Base-by-base conservation (phyloP, 2,113 vertebrate genomes). In the Petrocephalus zakoni region DNA sequence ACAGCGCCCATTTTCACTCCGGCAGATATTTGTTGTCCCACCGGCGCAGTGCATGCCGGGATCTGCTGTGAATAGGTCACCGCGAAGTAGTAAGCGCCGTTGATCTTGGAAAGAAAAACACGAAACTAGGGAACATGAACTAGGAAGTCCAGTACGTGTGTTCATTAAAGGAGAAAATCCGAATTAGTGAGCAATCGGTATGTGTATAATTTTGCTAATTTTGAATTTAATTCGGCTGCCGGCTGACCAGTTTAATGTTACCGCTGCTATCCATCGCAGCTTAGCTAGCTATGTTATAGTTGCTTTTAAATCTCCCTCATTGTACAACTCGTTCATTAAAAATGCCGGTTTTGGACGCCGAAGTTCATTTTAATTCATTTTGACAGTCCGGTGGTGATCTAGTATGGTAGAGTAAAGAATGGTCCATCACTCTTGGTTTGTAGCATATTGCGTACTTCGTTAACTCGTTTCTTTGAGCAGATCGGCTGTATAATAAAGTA, bases 21-120 rank as follows among this genome's bases (percentile, higher is more conserved):
- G 81, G 81, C 10, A 25, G 22, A 84, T 84, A 84, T 84, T 84
- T 51, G 81, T 84, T 84, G 17, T 78, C 34, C 34, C 72, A 78
- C 72, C 29, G 13, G 72, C 72, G 72, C 72, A 34, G 72, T 78
- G 87, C 61, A 87, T 87, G 87, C 47, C 49, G 87, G 87, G 87
- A 72, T 51, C 42, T 87, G 61, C 25, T 87, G 46, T 68, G 61
- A 87, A 87, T 87, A 61, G 42, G 29, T 42, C 58, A 42, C n/a
- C n/a, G 64, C 15, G 19, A 22, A 29, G 47, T 15, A 64, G 58
- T 11, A 49, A 51, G 47, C n/a, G 47, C 22, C 25, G 42, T 75
- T 51, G 11, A 47, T 47, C 58, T n/a, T 15, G 19, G 58, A 68
- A 75, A 72, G 6, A 4, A 4, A 29, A 51, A 87, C 7, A 5